Evolutionary conservation across 2,113 vertebrate genomes (phyloP), one percentile per base, ranked within the genome.

Genomic region (Pangasianodon hypophthalmus): DNA sequence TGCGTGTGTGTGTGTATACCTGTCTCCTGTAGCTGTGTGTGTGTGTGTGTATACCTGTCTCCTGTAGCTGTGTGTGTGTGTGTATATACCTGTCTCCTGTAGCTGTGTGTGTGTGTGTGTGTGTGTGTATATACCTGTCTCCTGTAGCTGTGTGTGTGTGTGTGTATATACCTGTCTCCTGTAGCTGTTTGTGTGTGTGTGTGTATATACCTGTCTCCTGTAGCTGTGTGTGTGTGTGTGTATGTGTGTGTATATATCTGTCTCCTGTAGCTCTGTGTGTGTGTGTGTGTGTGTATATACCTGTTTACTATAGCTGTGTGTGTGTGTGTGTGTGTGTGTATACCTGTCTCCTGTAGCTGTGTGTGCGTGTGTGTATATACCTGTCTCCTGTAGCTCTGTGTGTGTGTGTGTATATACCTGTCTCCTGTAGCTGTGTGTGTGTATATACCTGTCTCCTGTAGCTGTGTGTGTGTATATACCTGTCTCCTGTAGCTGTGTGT

Each of bases 301-400:
- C 96, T 83, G 93, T 85, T 69, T 96, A 94, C 5, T 93, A 56
- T 0, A 96, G 95, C 91, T 95, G 93, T 64, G 95, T 92, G 93
- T 96, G 96, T 88, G 95, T 56, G 24, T 84, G 64, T 41, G 21
- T 80, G 58, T 80, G 26, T 44, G 19, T 80, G 50, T 77, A 32
- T 92, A 96, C 96, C 96, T 83, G 93, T 85, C 73, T 96, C 94
- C 5, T 93, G 60, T 0, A 96, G 95, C 91, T 95, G 93, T 64
- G 95, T 92, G 93, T 96, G 96, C 46, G 24, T 84, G 64, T 41
- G 21, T 80, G 58, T 80, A n/a, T n/a, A n/a, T 62, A 16, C 14
- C 52, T 54, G 52, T 54, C 52, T 54, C 52, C 13, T 54, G 14
- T 54, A 54, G 14, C 52, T 54, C 2, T 54, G 52, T 54, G 52